These are phyloP conservation scores for Rhinatrema bivittatum DNA, from an alignment of 2,797 vertebrate species.

Conservation along the genomic window DNA sequence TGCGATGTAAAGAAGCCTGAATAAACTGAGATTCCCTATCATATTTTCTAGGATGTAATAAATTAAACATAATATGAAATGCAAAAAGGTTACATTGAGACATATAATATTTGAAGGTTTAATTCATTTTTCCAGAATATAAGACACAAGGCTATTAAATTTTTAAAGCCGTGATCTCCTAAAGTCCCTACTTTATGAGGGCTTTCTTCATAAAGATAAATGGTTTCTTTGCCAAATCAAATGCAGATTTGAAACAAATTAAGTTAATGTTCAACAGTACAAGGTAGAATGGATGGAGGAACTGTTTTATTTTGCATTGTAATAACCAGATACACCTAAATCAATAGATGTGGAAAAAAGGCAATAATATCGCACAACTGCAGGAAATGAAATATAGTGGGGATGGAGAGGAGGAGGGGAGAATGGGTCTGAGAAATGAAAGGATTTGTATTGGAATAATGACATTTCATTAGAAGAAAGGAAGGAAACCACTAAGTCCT, in stretches of 20 bases:
- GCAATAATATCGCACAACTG: constrained; percentile 89
- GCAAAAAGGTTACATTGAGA: constrained; percentile 71
- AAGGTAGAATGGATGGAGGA: constrained; percentile 69
- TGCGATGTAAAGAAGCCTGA: constrained; percentile 10
- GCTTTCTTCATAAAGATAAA: constrained; percentile 81
- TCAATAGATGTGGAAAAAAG: constrained; percentile 84
- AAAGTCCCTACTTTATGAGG: constrained; percentile 72
- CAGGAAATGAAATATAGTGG: constrained; percentile 89
- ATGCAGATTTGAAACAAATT: constrained; percentile 91
- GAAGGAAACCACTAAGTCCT: constrained; percentile 70
- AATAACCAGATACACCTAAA: constrained; percentile 92
- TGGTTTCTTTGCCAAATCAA: constrained; percentile 84
- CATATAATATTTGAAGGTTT: constrained; percentile 73
- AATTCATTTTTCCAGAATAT: constrained; percentile 72
- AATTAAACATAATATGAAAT: constrained; percentile 69
- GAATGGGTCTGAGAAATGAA: constrained; percentile 65
- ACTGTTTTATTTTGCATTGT: constrained; percentile 84
- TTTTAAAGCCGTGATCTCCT: constrained; percentile 72
- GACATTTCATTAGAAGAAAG: constrained; percentile 84
- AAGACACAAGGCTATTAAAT: constrained; percentile 69
- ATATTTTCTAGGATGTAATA: constrained; percentile 41
- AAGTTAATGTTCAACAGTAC: constrained; percentile 74
- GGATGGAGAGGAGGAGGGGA: constrained; percentile 54
- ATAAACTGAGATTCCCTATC: constrained; percentile 33
- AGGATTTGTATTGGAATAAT: constrained; percentile 85